phyloP scores from a whole-genome alignment of 2,113 vertebrate species.

The Sturnira hondurensis region DNA sequence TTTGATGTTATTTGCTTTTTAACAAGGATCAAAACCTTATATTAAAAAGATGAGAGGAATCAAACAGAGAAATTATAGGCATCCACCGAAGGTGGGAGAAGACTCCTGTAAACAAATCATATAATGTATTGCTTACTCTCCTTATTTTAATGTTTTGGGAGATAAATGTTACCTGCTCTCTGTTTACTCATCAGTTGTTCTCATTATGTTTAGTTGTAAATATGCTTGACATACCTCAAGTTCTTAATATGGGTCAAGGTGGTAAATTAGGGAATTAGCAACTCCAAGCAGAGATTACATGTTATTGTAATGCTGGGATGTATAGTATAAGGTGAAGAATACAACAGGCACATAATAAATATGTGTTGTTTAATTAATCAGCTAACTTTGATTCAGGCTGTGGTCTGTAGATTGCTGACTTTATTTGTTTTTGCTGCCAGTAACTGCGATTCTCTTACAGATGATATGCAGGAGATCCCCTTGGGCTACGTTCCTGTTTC shows the following conservation, averaged over 20 bases:
- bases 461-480: neutral
- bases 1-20: neutral
- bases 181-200: neutral
- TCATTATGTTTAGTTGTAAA: neutral
- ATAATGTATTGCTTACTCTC: neutral
- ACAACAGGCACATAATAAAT: neutral
- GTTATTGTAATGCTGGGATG: neutral
- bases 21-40: neutral
- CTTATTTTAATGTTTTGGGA: neutral
- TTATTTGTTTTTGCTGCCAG: neutral
- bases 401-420: neutral
- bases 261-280: neutral
- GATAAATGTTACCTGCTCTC: neutral
- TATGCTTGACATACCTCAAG: neutral
- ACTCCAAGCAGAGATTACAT: neutral
- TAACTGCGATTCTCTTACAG: neutral
- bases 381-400: neutral
- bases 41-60: neutral
- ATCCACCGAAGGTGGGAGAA: neutral
- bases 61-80: neutral
- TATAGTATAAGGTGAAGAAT: neutral
- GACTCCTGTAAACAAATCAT: neutral
- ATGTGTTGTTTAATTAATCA: neutral
- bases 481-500: neutral
- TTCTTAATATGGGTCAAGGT: neutral